Conservation (phyloP, 2,113 vertebrate species). For the Progne subis region DNA sequence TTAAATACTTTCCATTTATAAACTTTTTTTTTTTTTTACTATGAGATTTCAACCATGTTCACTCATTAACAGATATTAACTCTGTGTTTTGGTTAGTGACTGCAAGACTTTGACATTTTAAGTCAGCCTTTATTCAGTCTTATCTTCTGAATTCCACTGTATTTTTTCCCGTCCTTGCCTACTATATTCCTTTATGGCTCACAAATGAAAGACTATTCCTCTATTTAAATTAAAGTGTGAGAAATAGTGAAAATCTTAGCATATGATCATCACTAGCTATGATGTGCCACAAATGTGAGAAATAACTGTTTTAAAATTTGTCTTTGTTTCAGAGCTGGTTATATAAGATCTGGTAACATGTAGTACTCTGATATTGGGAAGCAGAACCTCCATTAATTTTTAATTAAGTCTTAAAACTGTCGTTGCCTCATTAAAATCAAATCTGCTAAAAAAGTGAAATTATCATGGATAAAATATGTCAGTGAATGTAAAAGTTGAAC, state of each 20-base stretch:
- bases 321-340: background rate
- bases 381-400: background rate
- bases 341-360: background rate
- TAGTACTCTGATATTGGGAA: background rate
- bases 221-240: background rate
- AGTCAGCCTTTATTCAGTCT: background rate
- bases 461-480: background rate
- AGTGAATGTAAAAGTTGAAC: background rate
- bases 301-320: background rate
- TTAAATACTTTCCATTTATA: background rate
- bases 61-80: background rate
- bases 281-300: background rate
- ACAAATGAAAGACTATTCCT: background rate
- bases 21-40: background rate
- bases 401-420: background rate
- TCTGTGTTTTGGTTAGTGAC: background rate
- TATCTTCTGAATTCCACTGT: background rate
- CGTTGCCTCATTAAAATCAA: background rate
- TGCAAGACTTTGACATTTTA: background rate
- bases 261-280: background rate
- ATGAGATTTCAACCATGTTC: background rate
- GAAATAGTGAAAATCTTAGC: background rate
- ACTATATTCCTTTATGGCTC: background rate
- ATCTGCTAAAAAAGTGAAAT: background rate
- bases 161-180: background rate